Conservation (phyloP, 2,797 vertebrate genomes). For the Cyclopterus lumpus region DNA sequence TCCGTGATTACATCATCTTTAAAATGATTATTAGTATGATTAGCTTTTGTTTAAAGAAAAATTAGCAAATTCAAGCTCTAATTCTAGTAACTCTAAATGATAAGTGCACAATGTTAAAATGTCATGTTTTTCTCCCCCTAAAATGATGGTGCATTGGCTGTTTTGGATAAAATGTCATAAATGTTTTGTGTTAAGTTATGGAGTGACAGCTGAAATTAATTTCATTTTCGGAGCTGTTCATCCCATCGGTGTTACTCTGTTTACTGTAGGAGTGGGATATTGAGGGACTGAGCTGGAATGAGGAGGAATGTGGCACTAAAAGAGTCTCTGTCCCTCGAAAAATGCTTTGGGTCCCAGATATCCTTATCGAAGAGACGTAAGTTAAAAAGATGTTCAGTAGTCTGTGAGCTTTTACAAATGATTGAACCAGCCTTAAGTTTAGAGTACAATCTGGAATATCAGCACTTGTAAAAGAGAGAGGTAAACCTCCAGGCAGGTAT, state of each 20-base stretch:
- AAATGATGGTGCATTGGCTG: neutral
- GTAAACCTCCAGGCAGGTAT: neutral
- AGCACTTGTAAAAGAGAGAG: neutral
- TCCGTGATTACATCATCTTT: neutral
- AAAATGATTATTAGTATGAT: neutral
- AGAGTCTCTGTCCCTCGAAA: constrained; percentile 62
- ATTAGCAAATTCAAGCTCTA: neutral
- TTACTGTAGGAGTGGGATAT: constrained; percentile 67
- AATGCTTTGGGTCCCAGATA: constrained; percentile 68
- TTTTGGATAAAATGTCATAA: neutral
- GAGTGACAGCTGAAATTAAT: neutral
- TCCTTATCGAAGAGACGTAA: constrained; percentile 59
- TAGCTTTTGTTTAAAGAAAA: neutral
- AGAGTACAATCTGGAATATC: neutral
- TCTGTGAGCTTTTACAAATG: neutral
- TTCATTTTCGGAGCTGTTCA: neutral
- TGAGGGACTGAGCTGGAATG: constrained; percentile 68
- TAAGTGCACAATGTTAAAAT: neutral
- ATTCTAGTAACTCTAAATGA: no score
- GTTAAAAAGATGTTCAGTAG: constrained; percentile 5
- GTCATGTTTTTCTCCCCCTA: neutral
- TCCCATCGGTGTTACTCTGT: neutral
- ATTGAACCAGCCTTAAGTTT: neutral
- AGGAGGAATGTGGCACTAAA: constrained; percentile 60
- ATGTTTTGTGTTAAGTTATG: neutral